These are phyloP conservation scores for Manduca sexta DNA, from an alignment of 1,140 invertebrate species.

Conservation along the genomic window DNA sequence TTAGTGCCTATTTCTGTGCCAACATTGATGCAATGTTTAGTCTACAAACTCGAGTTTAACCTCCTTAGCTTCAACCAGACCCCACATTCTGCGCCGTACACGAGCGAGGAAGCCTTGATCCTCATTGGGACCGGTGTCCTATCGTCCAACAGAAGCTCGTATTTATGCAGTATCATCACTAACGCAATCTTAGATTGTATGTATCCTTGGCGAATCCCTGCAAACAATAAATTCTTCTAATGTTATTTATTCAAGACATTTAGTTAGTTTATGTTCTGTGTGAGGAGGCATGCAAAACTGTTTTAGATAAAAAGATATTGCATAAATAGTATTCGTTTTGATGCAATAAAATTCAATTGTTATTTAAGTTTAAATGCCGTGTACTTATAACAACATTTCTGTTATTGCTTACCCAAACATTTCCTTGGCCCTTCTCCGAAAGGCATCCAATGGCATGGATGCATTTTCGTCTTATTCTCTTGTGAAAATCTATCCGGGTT, in stretches of 20 bases:
- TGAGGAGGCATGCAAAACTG: too few species aligned
- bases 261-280: too few species aligned
- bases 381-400: too few species aligned
- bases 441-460: constrained; percentile 69
- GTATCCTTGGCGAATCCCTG: constrained; percentile 61
- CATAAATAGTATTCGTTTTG: too few species aligned
- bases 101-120: constrained; percentile 38
- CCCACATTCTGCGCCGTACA: constrained; percentile 36
- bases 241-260: background rate
- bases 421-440: constrained; percentile 69
- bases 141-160: constrained; percentile 41
- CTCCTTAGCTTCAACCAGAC: constrained; percentile 47
- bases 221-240: constrained; percentile 10
- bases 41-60: constrained; percentile 10
- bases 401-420: constrained; percentile 63
- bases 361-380: too few species aligned
- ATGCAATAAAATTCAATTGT: too few species aligned
- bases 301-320: too few species aligned
- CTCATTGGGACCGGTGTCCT: constrained; percentile 50
- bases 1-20: background rate
- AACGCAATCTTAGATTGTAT: constrained; percentile 71
- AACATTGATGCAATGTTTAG: background rate
- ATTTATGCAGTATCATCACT: constrained; percentile 63
- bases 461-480: constrained; percentile 52
- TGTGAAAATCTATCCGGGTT: constrained; percentile 84